Percentiles rank a stretch among this genome's conserved stretches.
Evolutionary conservation across 1,140 invertebrate genomes (phyloP).

Genomic region (Caenorhabditis latens): DNA sequence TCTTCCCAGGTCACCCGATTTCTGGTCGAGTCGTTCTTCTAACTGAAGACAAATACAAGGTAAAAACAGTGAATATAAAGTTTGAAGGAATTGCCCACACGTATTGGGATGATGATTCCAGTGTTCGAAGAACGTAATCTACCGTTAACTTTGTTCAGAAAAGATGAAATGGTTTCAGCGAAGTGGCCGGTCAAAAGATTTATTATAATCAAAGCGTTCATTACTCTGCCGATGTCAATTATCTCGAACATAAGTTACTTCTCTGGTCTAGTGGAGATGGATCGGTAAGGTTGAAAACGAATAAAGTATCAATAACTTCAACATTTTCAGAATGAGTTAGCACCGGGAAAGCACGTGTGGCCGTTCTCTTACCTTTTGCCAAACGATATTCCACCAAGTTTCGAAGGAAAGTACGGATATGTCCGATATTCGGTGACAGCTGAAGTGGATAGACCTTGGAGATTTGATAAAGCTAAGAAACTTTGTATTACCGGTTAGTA

Average conservation of each 20-base stretch:
- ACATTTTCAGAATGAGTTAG: slow-evolving; percentile 35
- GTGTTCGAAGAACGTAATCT: neutral
- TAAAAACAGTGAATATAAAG: neutral
- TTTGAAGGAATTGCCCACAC: neutral
- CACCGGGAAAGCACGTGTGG: slow-evolving; percentile 9
- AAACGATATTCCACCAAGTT: slow-evolving; percentile 11
- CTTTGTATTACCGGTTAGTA: neutral
- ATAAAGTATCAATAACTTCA: neutral
- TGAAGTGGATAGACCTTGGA: slow-evolving; percentile 51
- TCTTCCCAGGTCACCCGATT: slow-evolving; percentile 36
- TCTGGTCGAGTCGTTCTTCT: neutral
- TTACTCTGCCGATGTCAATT: neutral
- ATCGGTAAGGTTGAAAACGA: neutral
- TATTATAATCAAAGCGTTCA: neutral
- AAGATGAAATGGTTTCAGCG: neutral
- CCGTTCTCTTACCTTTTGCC: neutral
- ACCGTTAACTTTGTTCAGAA: too few species aligned
- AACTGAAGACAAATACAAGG: slow-evolving; percentile 28
- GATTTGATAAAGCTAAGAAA: slow-evolving; percentile 33
- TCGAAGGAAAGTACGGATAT: slow-evolving; percentile 30
- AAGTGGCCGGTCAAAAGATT: too few species aligned
- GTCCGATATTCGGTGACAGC: slow-evolving; percentile 5
- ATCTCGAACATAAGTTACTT: neutral
- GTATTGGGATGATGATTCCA: neutral
- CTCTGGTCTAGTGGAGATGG: slow-evolving; percentile 30